Evolutionary conservation across 2,797 vertebrate genomes (phyloP).

Genomic region (Agapornis canus): DNA sequence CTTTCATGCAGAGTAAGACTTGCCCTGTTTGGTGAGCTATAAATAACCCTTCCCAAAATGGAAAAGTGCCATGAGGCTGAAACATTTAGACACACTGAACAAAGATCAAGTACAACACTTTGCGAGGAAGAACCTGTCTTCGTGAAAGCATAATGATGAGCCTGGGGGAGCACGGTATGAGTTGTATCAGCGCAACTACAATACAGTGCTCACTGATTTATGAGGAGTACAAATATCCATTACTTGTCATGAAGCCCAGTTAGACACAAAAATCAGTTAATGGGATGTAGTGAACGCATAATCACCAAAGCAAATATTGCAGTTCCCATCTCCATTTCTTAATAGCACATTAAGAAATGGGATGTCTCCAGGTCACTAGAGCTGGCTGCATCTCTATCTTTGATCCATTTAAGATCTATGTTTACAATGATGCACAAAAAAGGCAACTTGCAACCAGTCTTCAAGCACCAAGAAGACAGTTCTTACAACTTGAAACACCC

Average conservation of each 20-base stretch:
- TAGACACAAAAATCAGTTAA: slow-evolving; percentile 4
- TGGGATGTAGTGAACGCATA: neutral
- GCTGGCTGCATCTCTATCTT: neutral
- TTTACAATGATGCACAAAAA: slow-evolving; percentile 26
- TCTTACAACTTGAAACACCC: neutral
- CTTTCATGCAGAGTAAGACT: neutral
- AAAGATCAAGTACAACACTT: neutral
- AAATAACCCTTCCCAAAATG: neutral
- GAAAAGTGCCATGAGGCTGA: neutral
- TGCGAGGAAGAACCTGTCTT: neutral
- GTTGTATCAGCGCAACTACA: neutral
- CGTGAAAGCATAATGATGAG: neutral
- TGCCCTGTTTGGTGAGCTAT: neutral
- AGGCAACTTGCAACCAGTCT: slow-evolving; percentile 9
- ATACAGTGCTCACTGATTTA: neutral
- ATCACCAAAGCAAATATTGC: neutral
- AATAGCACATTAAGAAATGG: neutral
- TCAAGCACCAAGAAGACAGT: slow-evolving; percentile 5
- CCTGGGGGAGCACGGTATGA: neutral
- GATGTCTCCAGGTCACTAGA: neutral
- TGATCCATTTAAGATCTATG: neutral
- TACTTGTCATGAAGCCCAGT: neutral
- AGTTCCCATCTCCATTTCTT: neutral
- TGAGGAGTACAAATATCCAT: neutral
- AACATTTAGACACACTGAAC: neutral